Base-by-base conservation (phyloP, 2,888 invertebrate species). In the Julus scandinavius region DNA sequence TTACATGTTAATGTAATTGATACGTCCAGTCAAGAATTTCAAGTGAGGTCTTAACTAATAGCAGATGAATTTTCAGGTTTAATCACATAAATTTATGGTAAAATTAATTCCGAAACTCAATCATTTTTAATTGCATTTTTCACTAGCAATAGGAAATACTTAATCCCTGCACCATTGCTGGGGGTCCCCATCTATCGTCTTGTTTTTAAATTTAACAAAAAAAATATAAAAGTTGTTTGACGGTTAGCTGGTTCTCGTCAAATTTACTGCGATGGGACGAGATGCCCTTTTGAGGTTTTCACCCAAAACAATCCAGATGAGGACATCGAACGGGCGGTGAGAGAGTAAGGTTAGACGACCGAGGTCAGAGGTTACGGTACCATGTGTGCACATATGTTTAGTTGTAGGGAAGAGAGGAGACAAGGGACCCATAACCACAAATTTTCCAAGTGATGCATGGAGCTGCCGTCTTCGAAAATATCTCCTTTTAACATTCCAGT, bases 381-480 rank as follows among this genome's bases (percentile, higher is more conserved):
- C 85, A 85, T 85, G 85, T 85, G 85, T 40, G 85, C 50, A 13
- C 85, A 85, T 40, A 85, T 85, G 85, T 45, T 50, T 85, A 80
- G 80, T 85, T 85, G 45, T 49, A 49, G 85, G 85, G 49, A 85
- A 49, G 85, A 85, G 50, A 49, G 49, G 49, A 85, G 50, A 85
- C 85, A 85, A 85, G 85, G 85, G 85, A 85, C 49, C 50, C 50
- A 85, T 85, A 85, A 85, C 85, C 85, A 85, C 85, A 85, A 45
- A 85, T 85, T 85, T 45, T 45, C 49, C 50, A 20, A 80, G 80
- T 80, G 80, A 80, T 80, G 29, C 80, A 80, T 80, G 80, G 80
- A 13, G 80, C 80, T 80, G 80, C 80, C 80, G 80, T 80, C 80
- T 80, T 38, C 80, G 80, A 80, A 80, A 45, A 85, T 85, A 85